Evolutionary conservation across 2,888 invertebrate species (phyloP).

Genomic region (Linnaemya vulpina): DNA sequence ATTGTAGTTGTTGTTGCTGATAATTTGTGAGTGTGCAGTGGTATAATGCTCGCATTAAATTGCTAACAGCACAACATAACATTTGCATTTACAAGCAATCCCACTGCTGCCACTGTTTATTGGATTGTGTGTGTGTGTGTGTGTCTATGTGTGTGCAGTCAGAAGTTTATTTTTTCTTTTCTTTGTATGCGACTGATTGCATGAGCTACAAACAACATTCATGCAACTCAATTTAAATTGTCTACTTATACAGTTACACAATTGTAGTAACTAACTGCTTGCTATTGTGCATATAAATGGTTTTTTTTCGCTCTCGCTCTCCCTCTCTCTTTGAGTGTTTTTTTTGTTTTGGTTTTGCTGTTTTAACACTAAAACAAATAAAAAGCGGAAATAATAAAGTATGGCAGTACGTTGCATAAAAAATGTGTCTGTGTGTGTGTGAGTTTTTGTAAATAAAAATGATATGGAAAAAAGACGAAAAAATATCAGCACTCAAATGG

Average conservation of each 20-base stretch:
- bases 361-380: slow-evolving; percentile 66
- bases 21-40: slow-evolving; percentile 12
- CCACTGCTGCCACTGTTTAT: slow-evolving; percentile 42
- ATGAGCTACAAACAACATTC: slow-evolving; percentile 52
- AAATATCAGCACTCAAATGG: slow-evolving; percentile 26
- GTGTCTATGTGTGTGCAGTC: no score
- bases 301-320: background rate
- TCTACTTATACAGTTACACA: slow-evolving; percentile 69
- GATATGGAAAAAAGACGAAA: background rate
- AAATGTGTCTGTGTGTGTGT: background rate
- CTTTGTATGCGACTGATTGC: slow-evolving; percentile 1
- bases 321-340: background rate
- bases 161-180: background rate
- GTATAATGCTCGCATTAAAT: slow-evolving; percentile 61
- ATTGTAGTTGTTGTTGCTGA: slow-evolving; percentile 21
- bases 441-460: background rate
- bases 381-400: slow-evolving; percentile 67
- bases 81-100: slow-evolving; percentile 65
- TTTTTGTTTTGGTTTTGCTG: slow-evolving; percentile 33
- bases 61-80: slow-evolving; percentile 62
- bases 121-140: slow-evolving; percentile 8
- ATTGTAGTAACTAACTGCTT: slow-evolving; percentile 65
- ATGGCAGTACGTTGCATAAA: slow-evolving; percentile 44
- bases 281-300: slow-evolving; percentile 61
- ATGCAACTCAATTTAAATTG: slow-evolving; percentile 70